Conservation (phyloP, 1,140 invertebrate species). For the Drosophila azteca region DNA sequence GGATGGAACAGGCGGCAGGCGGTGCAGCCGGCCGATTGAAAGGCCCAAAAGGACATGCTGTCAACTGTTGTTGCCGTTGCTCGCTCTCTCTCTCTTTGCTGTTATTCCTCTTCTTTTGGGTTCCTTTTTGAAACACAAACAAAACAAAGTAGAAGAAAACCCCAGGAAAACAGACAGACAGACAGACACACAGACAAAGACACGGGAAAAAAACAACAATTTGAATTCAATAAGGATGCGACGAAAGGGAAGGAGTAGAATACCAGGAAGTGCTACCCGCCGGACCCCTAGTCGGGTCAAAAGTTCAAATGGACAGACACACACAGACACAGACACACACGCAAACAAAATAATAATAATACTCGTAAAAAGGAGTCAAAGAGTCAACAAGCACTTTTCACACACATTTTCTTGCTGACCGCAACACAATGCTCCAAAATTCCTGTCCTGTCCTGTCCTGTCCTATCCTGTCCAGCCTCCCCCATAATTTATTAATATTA, state of each 20-base stretch:
- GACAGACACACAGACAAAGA: constrained; percentile 15
- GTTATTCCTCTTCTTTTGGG: neutral
- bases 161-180: constrained; percentile 25
- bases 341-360: constrained; percentile 28
- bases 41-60: constrained; percentile 26
- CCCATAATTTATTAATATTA: constrained; percentile 77
- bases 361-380: constrained; percentile 12
- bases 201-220: constrained; percentile 44
- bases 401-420: constrained; percentile 43
- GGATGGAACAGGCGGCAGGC: constrained; percentile 21
- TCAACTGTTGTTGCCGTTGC: constrained; percentile 27
- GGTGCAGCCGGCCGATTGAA: neutral
- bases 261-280: constrained; percentile 3
- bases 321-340: too few species aligned
- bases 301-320: constrained; percentile 35
- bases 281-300: constrained; percentile 32
- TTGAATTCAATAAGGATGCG: constrained; percentile 65
- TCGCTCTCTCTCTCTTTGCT: constrained; percentile 6
- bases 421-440: constrained; percentile 35
- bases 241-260: constrained; percentile 3
- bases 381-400: constrained; percentile 37
- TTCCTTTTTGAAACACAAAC: constrained; percentile 16
- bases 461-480: neutral
- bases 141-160: constrained; percentile 8
- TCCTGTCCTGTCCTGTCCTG: neutral